Base-by-base conservation (phyloP, 2,113 vertebrate species). In the Oncorhynchus mykiss region DNA sequence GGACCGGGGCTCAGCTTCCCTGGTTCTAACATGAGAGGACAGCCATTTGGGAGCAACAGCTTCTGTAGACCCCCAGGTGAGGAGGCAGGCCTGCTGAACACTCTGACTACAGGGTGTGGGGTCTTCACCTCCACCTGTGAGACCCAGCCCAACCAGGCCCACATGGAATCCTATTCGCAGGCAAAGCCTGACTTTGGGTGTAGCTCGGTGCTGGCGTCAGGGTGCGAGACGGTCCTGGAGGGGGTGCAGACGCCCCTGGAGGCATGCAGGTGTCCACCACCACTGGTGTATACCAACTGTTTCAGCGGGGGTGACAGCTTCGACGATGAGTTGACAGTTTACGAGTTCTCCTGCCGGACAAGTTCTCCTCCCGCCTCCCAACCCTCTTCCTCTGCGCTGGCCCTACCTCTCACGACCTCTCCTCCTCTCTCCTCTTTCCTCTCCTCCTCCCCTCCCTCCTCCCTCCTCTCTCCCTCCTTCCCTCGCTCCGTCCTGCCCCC, bases 261-360 rank as follows among this genome's bases (percentile, higher is more conserved):
- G 3, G 90, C 91, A 0, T 99, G 97, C 18, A 94, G 93, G 72
- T 99, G 97, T 80, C 94, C 75, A 6, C 16, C n/a, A 80, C 94
- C 75, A 4, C 16, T 14, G 8, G 88, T 95, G 24, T 99, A 97
- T 11, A 88, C 94, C 29, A 96, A 94, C 65, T 99, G 98, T 87
- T 98, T 99, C 79, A 91, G 81, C 2, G 90, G 88, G 11, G 89
- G 89, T 67, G 88, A 82, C 6, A 93, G 88, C 22, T 89, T 92
- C 0, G 94, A 97, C 16, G 70, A 79, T 0, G 95, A 97, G 76
- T 78, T 92, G 14, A 89, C 88, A 0, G 86, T 92, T 12, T 90
- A 92, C 0, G 88, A 85, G 70, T 91, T 91, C 85, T 94, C 93
- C 16, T 88, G 86, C 48, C 79, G 71, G 0, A 91, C 0, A 87